Evolutionary conservation across 2,113 vertebrate species (phyloP).

Genomic region (Boulengeromyrus knoepffleri): DNA sequence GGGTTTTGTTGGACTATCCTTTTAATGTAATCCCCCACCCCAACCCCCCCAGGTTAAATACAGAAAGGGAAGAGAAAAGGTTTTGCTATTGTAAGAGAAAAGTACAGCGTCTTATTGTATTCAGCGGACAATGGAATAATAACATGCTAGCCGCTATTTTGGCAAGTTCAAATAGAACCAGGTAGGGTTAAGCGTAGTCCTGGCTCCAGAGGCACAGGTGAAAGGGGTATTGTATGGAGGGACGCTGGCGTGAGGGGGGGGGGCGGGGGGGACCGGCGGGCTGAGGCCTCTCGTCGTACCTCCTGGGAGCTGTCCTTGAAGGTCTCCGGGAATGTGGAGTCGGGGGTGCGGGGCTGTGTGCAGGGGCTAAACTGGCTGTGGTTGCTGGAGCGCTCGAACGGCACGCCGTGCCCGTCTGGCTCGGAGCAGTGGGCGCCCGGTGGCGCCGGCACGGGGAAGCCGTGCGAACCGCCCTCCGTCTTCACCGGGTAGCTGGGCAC

Average conservation of each 20-base stretch:
- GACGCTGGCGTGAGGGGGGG: slow-evolving; percentile 32
- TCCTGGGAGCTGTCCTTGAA: slow-evolving; percentile 90
- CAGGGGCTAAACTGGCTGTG: slow-evolving; percentile 77
- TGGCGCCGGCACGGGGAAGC: slow-evolving; percentile 77
- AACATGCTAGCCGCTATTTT: slow-evolving; percentile 67
- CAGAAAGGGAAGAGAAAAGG: slow-evolving; percentile 52
- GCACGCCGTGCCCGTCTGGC: slow-evolving; percentile 58
- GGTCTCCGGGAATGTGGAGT: slow-evolving; percentile 89
- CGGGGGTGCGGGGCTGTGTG: slow-evolving; percentile 82
- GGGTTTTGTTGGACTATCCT: slow-evolving; percentile 54
- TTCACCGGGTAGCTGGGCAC: slow-evolving; percentile 85
- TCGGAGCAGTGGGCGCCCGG: slow-evolving; percentile 69
- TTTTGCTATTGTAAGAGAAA: slow-evolving; percentile 64
- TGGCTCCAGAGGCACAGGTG: slow-evolving; percentile 57
- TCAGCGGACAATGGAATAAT: slow-evolving; percentile 70
- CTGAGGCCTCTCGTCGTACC: slow-evolving; percentile 53
- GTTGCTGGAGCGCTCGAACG: slow-evolving; percentile 74
- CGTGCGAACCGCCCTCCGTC: slow-evolving; percentile 75
- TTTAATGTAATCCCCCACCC: slow-evolving; percentile 53
- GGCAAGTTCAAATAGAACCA: slow-evolving; percentile 68
- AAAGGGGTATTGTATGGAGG: slow-evolving; percentile 56
- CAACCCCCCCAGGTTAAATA: slow-evolving; percentile 44
- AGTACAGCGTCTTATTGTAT: slow-evolving; percentile 73
- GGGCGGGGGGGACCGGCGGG: slow-evolving; percentile 10
- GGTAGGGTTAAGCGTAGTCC: slow-evolving; percentile 57